Evolutionary conservation across 2,797 vertebrate species (phyloP).

Genomic region (Paguma larvata): DNA sequence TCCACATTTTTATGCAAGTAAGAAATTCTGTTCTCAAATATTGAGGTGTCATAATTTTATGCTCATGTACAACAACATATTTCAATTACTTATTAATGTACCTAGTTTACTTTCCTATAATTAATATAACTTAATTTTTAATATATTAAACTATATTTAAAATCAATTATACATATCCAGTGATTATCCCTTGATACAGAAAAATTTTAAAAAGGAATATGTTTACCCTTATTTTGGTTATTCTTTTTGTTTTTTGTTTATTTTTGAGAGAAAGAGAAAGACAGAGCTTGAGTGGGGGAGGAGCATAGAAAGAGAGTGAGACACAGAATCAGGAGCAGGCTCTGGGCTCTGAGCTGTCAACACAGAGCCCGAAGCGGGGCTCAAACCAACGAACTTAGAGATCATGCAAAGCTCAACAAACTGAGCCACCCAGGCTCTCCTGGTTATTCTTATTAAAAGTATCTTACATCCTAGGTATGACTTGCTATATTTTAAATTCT

Average conservation of each 20-base stretch:
- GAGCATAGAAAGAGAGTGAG: too few relatives aligned
- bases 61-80: background rate
- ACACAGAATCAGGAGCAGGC: background rate
- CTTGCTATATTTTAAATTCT: background rate
- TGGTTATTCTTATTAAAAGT: background rate
- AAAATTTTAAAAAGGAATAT: slow-evolving; percentile 13
- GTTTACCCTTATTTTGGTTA: background rate
- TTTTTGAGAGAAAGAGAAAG: too few relatives aligned
- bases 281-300: too few relatives aligned
- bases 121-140: background rate
- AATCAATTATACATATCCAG: background rate
- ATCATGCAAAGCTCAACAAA: background rate
- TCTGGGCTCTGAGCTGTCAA: too few relatives aligned
- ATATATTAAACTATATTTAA: background rate
- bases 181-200: background rate
- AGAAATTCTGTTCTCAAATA: background rate
- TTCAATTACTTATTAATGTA: background rate
- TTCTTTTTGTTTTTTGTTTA: background rate
- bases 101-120: background rate
- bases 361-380: background rate
- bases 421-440: background rate
- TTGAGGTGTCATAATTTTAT: background rate
- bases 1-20: background rate
- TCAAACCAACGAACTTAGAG: background rate
- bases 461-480: background rate